A percentile compares a stretch with the other conserved stretches of the same genome.
phyloP scores from a whole-genome alignment of 1,140 invertebrate genomes.

The Ylistrum balloti region DNA sequence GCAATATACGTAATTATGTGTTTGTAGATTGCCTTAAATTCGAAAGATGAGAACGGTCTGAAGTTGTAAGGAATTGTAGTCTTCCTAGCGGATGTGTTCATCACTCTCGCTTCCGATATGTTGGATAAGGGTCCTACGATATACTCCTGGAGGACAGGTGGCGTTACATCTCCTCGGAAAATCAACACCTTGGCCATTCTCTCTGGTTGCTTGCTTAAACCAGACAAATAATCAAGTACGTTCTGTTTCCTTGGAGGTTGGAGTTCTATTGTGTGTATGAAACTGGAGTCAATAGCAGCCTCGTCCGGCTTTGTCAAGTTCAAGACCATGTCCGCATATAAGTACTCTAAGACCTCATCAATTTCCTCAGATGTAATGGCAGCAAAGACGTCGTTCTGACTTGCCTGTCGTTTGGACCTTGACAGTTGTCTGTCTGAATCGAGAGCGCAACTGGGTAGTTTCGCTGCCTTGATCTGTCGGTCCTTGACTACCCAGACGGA shows the following conservation, averaged over 20 bases:
- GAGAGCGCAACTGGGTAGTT: not conserved
- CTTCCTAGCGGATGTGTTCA: conserved; percentile 62
- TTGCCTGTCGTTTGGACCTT: not conserved
- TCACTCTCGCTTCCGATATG: conserved; percentile 61
- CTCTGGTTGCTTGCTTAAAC: conserved; percentile 63
- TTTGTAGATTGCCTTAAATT: conserved; percentile 72
- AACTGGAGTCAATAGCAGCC: conserved; percentile 69
- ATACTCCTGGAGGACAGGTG: conserved; percentile 76
- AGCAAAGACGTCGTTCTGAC: conserved; percentile 56
- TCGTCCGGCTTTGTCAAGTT: conserved; percentile 50
- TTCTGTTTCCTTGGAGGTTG: conserved; percentile 68
- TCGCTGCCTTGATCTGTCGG: not conserved
- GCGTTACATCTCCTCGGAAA: conserved; percentile 70
- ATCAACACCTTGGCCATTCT: conserved; percentile 73
- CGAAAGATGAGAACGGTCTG: conserved; percentile 73
- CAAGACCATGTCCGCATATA: conserved; percentile 58
- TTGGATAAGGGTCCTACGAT: conserved; percentile 72
- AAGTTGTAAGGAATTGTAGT: conserved; percentile 71
- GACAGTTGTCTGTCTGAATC: not conserved
- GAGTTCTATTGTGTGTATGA: conserved; percentile 76
- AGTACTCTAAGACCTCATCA: conserved; percentile 57
- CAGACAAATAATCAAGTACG: conserved; percentile 70
- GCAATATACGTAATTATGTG: conserved; percentile 64
- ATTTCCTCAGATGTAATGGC: conserved; percentile 68
- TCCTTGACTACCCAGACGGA: not conserved